These are phyloP conservation scores for Brachypodius melanocephalos DNA, from an alignment of 2,113 vertebrate genomes.

Conservation along the genomic window DNA sequence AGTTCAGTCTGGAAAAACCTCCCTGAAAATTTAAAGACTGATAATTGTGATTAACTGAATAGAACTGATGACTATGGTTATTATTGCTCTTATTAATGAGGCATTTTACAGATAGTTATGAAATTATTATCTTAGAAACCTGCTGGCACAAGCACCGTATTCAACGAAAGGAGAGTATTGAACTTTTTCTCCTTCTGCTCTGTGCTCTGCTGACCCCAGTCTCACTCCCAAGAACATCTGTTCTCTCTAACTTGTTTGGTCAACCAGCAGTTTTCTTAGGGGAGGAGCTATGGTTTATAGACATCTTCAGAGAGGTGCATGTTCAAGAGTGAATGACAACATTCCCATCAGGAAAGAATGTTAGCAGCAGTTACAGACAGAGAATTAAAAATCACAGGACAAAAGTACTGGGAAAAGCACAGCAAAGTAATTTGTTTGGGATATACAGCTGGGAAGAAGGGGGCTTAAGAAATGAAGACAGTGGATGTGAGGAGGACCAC, in stretches of 20 bases:
- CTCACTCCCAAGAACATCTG: neutral
- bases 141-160: fast-evolving
- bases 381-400: neutral
- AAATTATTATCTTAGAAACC: neutral
- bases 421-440: neutral
- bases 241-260: neutral
- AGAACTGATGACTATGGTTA: neutral
- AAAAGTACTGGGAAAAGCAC: neutral
- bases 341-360: neutral
- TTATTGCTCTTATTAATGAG: neutral
- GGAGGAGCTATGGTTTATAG: neutral
- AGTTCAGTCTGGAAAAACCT: neutral
- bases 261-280: neutral
- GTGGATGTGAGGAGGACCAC: neutral
- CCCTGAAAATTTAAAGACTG: neutral
- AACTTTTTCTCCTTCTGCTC: neutral
- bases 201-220: neutral
- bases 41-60: neutral
- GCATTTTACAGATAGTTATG: neutral
- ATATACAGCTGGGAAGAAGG: neutral
- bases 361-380: neutral
- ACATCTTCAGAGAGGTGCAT: neutral
- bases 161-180: neutral
- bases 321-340: neutral
- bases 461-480: neutral